Percentiles rank a stretch among this genome's conserved stretches.
phyloP scores from a whole-genome alignment of 1,140 invertebrate species.

The Leptestheria dahalacensis region DNA sequence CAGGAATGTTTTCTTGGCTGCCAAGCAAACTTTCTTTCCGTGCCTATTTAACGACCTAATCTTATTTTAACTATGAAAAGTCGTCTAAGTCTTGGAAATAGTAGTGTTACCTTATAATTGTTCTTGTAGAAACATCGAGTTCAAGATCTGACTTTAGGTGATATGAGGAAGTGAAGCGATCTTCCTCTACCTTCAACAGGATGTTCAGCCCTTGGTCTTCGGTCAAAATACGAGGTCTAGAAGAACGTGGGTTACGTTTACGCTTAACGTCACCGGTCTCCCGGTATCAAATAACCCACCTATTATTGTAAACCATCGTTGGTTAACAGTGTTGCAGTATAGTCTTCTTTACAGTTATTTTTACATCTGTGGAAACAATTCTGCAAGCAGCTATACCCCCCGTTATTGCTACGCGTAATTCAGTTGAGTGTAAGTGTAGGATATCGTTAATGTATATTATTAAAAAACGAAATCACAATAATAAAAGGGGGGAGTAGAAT shows the following conservation, averaged over 20 bases:
- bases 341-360: too few species aligned
- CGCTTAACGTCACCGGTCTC: not conserved
- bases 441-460: too few species aligned
- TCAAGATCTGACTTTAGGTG: not conserved
- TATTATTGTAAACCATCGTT: too few species aligned
- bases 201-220: not conserved
- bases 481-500: too few species aligned
- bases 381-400: too few species aligned
- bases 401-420: too few species aligned
- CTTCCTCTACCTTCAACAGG: not conserved
- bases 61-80: not conserved
- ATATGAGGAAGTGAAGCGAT: not conserved
- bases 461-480: too few species aligned
- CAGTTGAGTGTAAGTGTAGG: too few species aligned
- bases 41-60: not conserved
- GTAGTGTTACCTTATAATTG: not conserved
- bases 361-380: too few species aligned
- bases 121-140: not conserved
- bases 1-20: not conserved
- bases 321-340: too few species aligned
- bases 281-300: not conserved
- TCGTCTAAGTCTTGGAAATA: not conserved
- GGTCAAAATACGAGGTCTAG: not conserved
- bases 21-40: not conserved
- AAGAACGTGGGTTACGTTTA: not conserved